A percentile compares a stretch with the other conserved stretches of the same genome.
These are phyloP conservation scores for Paradisaea rubra DNA, from an alignment of 2,113 vertebrate genomes.

Conservation along the genomic window DNA sequence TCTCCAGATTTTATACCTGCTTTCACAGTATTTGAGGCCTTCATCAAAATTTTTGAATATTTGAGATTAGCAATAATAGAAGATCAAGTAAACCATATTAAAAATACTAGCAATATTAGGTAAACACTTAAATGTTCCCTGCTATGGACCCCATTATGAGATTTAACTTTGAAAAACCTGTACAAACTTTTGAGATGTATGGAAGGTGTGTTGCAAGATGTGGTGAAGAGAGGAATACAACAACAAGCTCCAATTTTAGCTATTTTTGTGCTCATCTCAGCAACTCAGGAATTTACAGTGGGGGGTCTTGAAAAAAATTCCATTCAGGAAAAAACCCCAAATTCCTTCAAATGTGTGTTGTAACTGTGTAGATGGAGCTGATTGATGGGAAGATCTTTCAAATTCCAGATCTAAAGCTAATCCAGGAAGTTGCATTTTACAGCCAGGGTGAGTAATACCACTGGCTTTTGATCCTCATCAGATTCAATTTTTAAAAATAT, in stretches of 20 bases:
- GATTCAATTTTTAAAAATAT: neutral
- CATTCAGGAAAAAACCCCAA: neutral
- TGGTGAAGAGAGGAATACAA: neutral
- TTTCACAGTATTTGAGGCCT: neutral
- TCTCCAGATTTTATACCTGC: neutral
- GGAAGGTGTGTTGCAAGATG: neutral
- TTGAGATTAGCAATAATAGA: neutral
- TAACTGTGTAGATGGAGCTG: neutral
- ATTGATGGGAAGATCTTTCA: neutral
- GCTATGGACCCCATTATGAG: rapidly evolving
- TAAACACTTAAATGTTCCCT: neutral
- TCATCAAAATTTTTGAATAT: neutral
- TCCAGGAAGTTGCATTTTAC: neutral
- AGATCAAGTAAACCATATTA: neutral
- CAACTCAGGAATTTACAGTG: neutral
- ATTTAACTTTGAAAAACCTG: neutral
- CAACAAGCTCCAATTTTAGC: neutral
- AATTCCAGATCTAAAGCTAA: neutral
- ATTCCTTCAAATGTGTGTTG: neutral
- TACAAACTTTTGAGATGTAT: neutral
- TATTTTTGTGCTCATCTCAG: neutral
- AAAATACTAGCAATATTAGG: neutral
- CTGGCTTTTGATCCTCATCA: neutral
- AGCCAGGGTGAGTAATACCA: neutral
- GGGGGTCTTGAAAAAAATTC: neutral